Percentiles rank a stretch among this genome's conserved stretches.
phyloP scores from a whole-genome alignment of 2,888 invertebrate genomes.

The Lasioglossum pauxillum region DNA sequence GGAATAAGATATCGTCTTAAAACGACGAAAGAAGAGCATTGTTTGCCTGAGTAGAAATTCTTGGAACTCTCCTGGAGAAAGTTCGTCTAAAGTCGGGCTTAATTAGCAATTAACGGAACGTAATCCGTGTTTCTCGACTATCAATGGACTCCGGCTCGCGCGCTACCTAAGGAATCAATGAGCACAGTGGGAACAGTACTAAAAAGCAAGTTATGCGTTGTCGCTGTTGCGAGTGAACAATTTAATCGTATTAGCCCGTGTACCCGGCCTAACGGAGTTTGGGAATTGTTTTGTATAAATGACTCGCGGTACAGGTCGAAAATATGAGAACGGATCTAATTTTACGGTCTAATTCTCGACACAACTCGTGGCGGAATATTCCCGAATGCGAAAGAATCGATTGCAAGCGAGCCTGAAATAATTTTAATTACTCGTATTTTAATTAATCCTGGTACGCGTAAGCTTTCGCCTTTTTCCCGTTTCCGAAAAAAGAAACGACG shows the following conservation, averaged over 20 bases:
- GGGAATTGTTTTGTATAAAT: constrained; percentile 41
- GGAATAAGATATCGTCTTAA: not conserved
- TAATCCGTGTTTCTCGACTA: not conserved
- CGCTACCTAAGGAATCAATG: not conserved
- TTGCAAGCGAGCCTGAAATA: not conserved
- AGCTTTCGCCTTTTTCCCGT: not conserved
- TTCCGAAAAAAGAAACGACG: not conserved
- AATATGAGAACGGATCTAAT: constrained; percentile 27
- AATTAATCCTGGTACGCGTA: not conserved
- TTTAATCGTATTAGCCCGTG: constrained; percentile 42
- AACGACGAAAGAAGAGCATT: not conserved
- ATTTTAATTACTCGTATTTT: not conserved
- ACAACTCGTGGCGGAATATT: not conserved
- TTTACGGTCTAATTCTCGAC: constrained; percentile 22
- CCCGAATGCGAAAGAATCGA: constrained; percentile 4
- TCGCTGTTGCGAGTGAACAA: constrained; percentile 21
- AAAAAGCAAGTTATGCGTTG: constrained; percentile 7
- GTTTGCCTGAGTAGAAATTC: not conserved
- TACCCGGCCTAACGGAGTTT: constrained; percentile 34
- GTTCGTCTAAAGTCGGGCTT: not conserved
- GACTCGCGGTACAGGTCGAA: constrained; percentile 18
- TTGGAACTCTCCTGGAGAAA: not conserved
- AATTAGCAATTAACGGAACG: not conserved
- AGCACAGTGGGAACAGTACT: not conserved
- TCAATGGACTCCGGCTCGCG: not conserved